Base-by-base conservation (phyloP, 2,113 vertebrate genomes). In the Nymphicus hollandicus region DNA sequence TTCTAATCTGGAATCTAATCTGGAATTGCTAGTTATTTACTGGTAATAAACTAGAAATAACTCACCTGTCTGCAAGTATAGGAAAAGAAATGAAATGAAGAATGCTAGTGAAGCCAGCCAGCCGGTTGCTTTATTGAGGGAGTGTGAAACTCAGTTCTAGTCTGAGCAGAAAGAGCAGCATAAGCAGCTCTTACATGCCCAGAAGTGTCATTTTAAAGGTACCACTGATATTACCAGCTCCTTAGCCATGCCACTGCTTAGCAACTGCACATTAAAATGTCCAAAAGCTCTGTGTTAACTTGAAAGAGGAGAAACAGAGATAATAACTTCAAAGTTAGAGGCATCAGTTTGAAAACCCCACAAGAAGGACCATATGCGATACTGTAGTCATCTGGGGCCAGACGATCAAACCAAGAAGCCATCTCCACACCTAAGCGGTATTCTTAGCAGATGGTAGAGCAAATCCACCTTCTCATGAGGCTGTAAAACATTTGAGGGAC, bases 171-270 rank as follows among this genome's bases (percentile, higher is more conserved):
- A 78, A 33, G 86, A 88, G 86, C 55, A 90, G 60, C 0, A 0
- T 46, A 76, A 90, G 58, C 60, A 91, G 60, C 73, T 71, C 66
- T 37, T 39, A 13, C 7, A 0, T 44, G 69, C 31, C 52, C 58
- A 74, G 17, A 91, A 91, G 37, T 64, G 61, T 88, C 6, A 29
- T 74, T 96, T 65, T 25, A 72, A 73, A 92, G 86, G 73, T 69
- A 17, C 8, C 5, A 1, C 68, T 89, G 74, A 31, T 82, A 39
- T 12, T 55, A 43, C 37, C 46, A 64, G 13, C 47, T 92, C 39
- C 49, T 87, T 31, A 82, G 77, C 70, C 60, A 27, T 83, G 68
- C 70, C 61, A 69, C 78, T 95, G 84, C 93, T 90, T 96, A 90
- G 95, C 92, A 96, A 88, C 82, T 92, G 77, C 44, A 28, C 64